These are phyloP conservation scores for Leptodactylus fallax DNA, from an alignment of 2,797 vertebrate species.

Conservation along the genomic window DNA sequence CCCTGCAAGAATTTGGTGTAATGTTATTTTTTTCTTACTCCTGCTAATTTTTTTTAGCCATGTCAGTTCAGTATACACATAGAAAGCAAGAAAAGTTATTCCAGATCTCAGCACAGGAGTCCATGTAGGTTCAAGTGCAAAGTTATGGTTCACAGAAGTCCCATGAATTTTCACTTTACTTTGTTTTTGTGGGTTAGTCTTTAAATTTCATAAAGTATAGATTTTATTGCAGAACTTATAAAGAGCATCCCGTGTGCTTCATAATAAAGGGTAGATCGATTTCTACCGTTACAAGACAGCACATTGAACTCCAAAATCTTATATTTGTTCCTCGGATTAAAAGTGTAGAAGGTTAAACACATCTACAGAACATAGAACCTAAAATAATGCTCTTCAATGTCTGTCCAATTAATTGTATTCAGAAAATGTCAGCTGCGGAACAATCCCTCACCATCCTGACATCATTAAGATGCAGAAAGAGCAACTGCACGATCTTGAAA, in stretches of 20 bases:
- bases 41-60: too few relatives aligned
- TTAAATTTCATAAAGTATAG: background rate
- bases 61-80: too few relatives aligned
- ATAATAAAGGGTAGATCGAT: background rate
- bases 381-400: conserved; percentile 48
- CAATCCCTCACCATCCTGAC: conserved; percentile 38
- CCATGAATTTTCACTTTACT: too few relatives aligned
- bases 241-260: background rate
- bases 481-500: conserved; percentile 52
- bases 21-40: too few relatives aligned
- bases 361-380: conserved; percentile 50
- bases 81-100: too few relatives aligned
- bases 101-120: too few relatives aligned
- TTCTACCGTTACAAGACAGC: background rate
- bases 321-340: conserved; percentile 19
- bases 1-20: too few relatives aligned
- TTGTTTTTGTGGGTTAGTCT: background rate
- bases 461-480: conserved; percentile 62
- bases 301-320: conserved; percentile 2
- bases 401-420: conserved; percentile 60
- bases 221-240: background rate
- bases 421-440: conserved; percentile 63
- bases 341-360: conserved; percentile 57
- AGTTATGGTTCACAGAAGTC: too few relatives aligned
- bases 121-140: too few relatives aligned